Conservation (phyloP, 64 coral and sea anemone species). For the Dendronephthya gigantea region DNA sequence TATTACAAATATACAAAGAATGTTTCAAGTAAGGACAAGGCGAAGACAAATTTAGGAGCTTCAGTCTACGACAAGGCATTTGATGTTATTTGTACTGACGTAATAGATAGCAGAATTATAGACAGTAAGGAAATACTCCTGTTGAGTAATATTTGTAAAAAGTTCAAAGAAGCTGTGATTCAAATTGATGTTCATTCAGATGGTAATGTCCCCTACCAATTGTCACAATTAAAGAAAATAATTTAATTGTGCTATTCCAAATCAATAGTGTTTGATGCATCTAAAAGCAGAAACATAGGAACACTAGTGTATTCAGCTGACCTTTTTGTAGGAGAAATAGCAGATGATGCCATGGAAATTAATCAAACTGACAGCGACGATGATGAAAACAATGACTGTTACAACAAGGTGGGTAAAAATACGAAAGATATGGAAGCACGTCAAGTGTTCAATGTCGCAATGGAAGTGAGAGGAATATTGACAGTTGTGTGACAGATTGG, state of each 20-base stretch:
- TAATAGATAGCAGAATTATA: background rate
- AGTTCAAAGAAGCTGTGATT: background rate
- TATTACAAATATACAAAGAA: slow-evolving; percentile 20
- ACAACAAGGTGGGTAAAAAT: background rate
- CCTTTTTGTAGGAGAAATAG: background rate
- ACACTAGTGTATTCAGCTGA: slow-evolving; percentile 2
- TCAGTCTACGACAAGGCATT: background rate
- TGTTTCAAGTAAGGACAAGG: background rate
- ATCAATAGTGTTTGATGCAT: slow-evolving; percentile 12
- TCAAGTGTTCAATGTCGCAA: background rate
- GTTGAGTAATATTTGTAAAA: background rate
- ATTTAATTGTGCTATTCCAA: slow-evolving; percentile 13
- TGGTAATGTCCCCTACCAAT: slow-evolving; percentile 3
- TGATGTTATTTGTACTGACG: background rate
- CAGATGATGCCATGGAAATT: background rate
- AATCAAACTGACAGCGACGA: background rate
- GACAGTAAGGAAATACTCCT: background rate
- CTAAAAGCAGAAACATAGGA: slow-evolving; percentile 6
- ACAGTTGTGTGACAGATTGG: background rate
- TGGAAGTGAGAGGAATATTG: background rate
- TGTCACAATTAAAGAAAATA: slow-evolving; percentile 16
- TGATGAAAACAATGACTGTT: background rate
- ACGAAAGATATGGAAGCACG: background rate
- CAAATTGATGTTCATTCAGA: background rate
- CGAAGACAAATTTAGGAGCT: background rate